These are phyloP conservation scores for Apis dorsata DNA, from an alignment of 1,140 invertebrate species.

Conservation along the genomic window DNA sequence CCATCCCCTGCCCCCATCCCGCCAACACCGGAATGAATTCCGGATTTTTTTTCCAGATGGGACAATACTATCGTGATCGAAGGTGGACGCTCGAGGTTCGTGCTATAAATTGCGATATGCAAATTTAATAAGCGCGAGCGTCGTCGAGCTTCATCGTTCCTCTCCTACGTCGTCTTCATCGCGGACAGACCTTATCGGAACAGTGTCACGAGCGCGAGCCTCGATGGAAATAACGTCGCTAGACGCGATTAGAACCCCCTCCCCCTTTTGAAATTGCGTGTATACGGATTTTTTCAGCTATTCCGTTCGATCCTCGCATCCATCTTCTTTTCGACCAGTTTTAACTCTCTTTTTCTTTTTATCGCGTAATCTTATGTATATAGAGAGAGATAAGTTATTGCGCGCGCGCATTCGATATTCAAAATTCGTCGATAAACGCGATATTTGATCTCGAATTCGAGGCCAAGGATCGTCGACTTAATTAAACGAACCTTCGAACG, in stretches of 20 bases:
- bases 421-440: too few relatives aligned
- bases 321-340: too few relatives aligned
- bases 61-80: slow-evolving; percentile 67
- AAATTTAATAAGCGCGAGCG: slow-evolving; percentile 69
- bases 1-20: neutral
- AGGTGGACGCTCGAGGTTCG: slow-evolving; percentile 49
- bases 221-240: slow-evolving; percentile 26
- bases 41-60: slow-evolving; percentile 36
- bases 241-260: neutral
- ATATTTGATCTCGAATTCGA: too few relatives aligned
- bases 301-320: too few relatives aligned
- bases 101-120: slow-evolving; percentile 69
- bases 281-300: neutral
- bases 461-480: too few relatives aligned
- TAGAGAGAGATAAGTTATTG: too few relatives aligned
- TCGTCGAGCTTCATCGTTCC: slow-evolving; percentile 41
- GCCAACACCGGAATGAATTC: slow-evolving; percentile 20
- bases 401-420: too few relatives aligned
- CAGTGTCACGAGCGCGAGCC: neutral
- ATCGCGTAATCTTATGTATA: too few relatives aligned
- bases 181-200: slow-evolving; percentile 22
- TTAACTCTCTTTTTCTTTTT: too few relatives aligned
- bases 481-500: too few relatives aligned
- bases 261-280: neutral
- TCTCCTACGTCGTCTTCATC: slow-evolving; percentile 48